A percentile compares a stretch with the other conserved stretches of the same genome.
Conservation (phyloP, 2,888 invertebrate species). For the Copidosoma aretas region DNA sequence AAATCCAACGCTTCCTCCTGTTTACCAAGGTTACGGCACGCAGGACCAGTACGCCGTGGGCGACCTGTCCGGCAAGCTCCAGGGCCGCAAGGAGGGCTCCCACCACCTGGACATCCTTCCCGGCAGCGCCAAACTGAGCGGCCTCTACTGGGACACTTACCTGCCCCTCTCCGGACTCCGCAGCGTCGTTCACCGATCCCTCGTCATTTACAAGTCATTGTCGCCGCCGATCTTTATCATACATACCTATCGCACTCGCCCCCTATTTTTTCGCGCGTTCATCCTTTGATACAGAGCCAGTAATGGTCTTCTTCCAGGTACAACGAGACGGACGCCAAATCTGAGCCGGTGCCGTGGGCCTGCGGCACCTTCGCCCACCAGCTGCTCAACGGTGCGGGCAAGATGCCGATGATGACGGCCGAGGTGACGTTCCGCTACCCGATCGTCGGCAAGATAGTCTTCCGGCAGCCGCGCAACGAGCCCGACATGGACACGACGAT, state of each 20-base stretch:
- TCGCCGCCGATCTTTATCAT: no score
- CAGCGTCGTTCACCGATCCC: constrained; percentile 81
- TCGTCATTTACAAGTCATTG: constrained; percentile 83
- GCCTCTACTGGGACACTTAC: constrained; percentile 82
- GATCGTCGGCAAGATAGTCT: constrained; percentile 81
- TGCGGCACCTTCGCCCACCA: constrained; percentile 74
- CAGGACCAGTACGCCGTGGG: constrained; percentile 92
- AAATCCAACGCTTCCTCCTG: no score
- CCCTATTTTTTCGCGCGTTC: neutral
- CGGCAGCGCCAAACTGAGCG: constrained; percentile 76
- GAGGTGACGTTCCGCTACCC: constrained; percentile 86
- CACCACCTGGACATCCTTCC: constrained; percentile 74
- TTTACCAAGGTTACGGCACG: constrained; percentile 73
- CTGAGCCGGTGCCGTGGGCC: constrained; percentile 65
- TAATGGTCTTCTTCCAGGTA: no score
- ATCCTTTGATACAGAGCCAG: no score
- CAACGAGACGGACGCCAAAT: constrained; percentile 63
- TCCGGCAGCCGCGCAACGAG: constrained; percentile 80
- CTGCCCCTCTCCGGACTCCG: constrained; percentile 81
- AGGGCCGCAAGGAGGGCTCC: constrained; percentile 73
- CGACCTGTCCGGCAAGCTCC: constrained; percentile 86
- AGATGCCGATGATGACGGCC: constrained; percentile 78
- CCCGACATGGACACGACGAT: constrained; percentile 87
- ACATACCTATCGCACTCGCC: no score
- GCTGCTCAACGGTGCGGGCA: constrained; percentile 71